Base-by-base conservation (phyloP, 1,140 invertebrate genomes). In the Rhagoletis pomonella region DNA sequence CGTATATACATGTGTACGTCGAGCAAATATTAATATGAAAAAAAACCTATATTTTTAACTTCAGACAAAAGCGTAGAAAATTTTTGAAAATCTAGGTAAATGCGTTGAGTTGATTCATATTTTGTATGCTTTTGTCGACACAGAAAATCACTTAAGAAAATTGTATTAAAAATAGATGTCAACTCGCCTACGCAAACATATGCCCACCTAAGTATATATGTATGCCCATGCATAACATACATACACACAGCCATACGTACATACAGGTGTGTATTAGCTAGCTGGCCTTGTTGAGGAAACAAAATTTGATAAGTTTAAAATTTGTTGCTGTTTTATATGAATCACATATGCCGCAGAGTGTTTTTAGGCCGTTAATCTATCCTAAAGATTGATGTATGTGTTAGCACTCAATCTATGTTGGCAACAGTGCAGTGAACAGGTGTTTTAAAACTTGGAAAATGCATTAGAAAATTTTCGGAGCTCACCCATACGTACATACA, bases 131-230 rank as follows among this genome's bases (percentile, higher is more conserved):
- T 77, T 55, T 9, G 47, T 55, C 44, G 47, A 81, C 73, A 55
- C 19, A 55, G 47, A 19, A 81, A 81, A 81, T 81, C 73, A 81
- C 73, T 81, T 81, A 58, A 81, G 73, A 81, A 55, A 81, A 81
- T 81, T 81, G 4, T 81, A 81, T 81, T 81, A 55, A 81, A 81
- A 81, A 44, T n/a, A 42, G 3, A 47, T 42, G 39, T 47, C 55
- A 50, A 7, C 73, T 81, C 7, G 29, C n/a, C 39, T 17, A 5
- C 17, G 39, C 65, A 10, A 62, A 62, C 60, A 62, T 14, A 62
- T 14, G 60, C 58, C 58, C 6, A 14, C 19, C 10, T 65, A n/a
- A 39, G 29, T 65, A 65, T 29, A 39, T 59, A 7, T 12, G 12
- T 7, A 59, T 7, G 58, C 6, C 12, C 29, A 29, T 29, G 29